A percentile compares a stretch with the other conserved stretches of the same genome.
Evolutionary conservation across 1,140 invertebrate genomes (phyloP).

Genomic region (Neelides sp.): DNA sequence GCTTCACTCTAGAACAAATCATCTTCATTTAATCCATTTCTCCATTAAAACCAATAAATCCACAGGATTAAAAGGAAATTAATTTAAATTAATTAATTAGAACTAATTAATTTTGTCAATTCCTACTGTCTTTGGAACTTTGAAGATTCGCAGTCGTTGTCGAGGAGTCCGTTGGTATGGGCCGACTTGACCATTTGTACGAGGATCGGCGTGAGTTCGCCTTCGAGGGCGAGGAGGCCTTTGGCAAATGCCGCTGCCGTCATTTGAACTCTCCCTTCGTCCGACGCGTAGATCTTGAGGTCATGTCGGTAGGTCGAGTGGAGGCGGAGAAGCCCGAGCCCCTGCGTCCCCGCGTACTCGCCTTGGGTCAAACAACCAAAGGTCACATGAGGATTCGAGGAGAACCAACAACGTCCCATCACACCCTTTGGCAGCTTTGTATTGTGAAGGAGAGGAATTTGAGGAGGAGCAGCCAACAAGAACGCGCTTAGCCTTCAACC

Average conservation of each 20-base stretch:
- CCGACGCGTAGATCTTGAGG: constrained; percentile 97
- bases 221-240: constrained; percentile 89
- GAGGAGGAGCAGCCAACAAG: too few species aligned
- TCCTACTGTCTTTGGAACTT: constrained; percentile 90
- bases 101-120: constrained; percentile 9
- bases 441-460: too few species aligned
- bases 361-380: too few species aligned
- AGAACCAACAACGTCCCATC: too few species aligned
- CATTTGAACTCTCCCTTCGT: constrained; percentile 98
- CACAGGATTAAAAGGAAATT: constrained; percentile 5
- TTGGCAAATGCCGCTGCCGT: constrained; percentile 99
- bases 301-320: constrained; percentile 98
- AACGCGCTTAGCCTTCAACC: too few species aligned
- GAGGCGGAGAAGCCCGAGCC: constrained; percentile 76
- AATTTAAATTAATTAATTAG: constrained; percentile 6
- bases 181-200: constrained; percentile 98
- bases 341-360: constrained; percentile 76
- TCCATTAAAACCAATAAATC: not conserved
- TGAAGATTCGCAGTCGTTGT: constrained; percentile 93
- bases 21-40: not conserved
- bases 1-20: constrained; percentile 66
- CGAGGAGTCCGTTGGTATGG: constrained; percentile 93
- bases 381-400: too few species aligned
- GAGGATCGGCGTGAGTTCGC: constrained; percentile 94
- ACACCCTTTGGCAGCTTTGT: too few species aligned